These are phyloP conservation scores for Dromius quadrimaculatus DNA, from an alignment of 2,888 invertebrate species.

Conservation along the genomic window DNA sequence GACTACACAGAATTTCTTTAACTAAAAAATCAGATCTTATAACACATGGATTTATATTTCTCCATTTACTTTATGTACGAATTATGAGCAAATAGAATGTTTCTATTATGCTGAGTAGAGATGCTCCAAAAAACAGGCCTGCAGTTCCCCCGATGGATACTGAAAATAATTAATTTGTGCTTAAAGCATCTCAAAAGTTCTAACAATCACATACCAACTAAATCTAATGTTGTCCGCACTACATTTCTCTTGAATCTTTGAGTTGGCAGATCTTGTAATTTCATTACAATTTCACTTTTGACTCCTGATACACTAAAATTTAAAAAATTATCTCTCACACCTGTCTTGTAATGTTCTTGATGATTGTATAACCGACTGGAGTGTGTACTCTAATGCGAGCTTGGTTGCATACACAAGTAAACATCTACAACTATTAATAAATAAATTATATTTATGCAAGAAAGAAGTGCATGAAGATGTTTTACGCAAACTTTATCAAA, in stretches of 20 bases:
- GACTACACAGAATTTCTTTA: no score
- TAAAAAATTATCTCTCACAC: slow-evolving; percentile 10
- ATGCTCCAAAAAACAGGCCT: slow-evolving; percentile 74
- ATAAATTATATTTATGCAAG: no score
- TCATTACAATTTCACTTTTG: slow-evolving; percentile 65
- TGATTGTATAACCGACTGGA: no score
- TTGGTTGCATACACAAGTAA: no score
- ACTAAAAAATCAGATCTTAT: no score
- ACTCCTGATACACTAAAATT: slow-evolving; percentile 55
- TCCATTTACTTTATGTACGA: slow-evolving; percentile 61
- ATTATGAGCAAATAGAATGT: slow-evolving; percentile 70
- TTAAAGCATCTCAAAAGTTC: slow-evolving; percentile 7
- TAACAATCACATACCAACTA: slow-evolving; percentile 69
- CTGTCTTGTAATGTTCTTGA: no score
- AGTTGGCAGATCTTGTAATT: slow-evolving; percentile 70
- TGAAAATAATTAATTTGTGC: slow-evolving; percentile 58
- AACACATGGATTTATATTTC: no score
- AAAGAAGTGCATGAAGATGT: no score
- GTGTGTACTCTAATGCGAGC: no score
- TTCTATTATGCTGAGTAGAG: slow-evolving; percentile 71
- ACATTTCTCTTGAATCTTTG: slow-evolving; percentile 72
- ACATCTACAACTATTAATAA: no score
- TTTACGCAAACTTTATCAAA: no score
- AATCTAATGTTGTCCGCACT: slow-evolving; percentile 72
- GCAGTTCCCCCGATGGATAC: slow-evolving; percentile 74